A percentile compares a stretch with the other conserved stretches of the same genome.
These are phyloP conservation scores for Oithona nana DNA, from an alignment of 2,888 invertebrate species.

Conservation along the genomic window DNA sequence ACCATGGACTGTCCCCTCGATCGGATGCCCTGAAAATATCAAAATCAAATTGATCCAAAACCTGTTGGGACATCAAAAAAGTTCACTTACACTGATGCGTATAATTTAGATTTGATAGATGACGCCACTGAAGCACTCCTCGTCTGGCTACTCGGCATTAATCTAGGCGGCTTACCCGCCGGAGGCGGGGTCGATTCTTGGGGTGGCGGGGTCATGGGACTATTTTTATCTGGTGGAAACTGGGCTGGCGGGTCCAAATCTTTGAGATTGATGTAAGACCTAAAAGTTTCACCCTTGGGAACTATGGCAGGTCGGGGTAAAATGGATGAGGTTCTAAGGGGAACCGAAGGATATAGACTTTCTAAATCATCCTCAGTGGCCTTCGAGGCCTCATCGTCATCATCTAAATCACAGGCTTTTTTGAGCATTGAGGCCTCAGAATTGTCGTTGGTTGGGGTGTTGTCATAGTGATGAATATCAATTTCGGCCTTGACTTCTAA, in stretches of 20 bases:
- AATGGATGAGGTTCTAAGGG: background rate
- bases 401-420: no score
- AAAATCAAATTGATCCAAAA: no score
- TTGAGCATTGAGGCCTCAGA: no score
- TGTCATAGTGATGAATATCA: background rate
- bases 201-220: background rate
- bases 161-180: no score
- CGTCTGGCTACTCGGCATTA: no score
- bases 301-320: background rate
- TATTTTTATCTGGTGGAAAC: background rate
- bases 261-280: background rate
- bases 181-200: background rate
- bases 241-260: background rate
- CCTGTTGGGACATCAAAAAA: no score
- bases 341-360: background rate
- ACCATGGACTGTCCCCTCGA: background rate
- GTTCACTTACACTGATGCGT: background rate
- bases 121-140: background rate
- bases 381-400: background rate
- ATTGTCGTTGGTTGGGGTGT: background rate
- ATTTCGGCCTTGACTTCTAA: background rate
- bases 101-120: background rate
- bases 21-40: background rate
- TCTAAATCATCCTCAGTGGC: background rate
- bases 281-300: background rate